Percentiles rank a stretch among this genome's conserved stretches.
Evolutionary conservation across 2,113 vertebrate species (phyloP).

Genomic region (Lates calcarifer): DNA sequence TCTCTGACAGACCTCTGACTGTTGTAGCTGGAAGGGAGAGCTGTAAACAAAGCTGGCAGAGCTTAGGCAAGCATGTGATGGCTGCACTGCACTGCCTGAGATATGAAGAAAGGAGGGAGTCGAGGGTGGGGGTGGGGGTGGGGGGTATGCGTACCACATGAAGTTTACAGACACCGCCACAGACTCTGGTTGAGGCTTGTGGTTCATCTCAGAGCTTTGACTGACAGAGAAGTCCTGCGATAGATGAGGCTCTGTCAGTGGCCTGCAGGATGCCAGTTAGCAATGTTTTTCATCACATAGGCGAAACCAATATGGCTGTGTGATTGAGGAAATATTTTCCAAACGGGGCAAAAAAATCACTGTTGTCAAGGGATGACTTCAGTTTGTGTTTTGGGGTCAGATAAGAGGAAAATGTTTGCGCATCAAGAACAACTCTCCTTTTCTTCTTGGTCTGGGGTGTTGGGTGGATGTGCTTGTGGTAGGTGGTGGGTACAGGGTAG

Average conservation of each 20-base stretch:
- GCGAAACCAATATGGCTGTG: slow-evolving; percentile 7
- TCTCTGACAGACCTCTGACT: slow-evolving; percentile 53
- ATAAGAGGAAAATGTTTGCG: slow-evolving; percentile 38
- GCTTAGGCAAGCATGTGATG: slow-evolving; percentile 59
- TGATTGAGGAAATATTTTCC: slow-evolving; percentile 24
- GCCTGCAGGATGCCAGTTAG: slow-evolving; percentile 13
- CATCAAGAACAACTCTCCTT: slow-evolving; percentile 28
- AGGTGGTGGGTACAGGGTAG: slow-evolving; percentile 54
- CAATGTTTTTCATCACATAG: slow-evolving; percentile 32
- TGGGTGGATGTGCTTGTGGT: slow-evolving; percentile 65
- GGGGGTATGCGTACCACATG: slow-evolving; percentile 19
- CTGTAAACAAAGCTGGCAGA: slow-evolving; percentile 75
- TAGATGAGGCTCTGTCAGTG: slow-evolving; percentile 9
- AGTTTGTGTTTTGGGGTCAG: slow-evolving; percentile 39
- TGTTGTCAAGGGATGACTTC: slow-evolving; percentile 18
- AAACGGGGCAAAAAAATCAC: neutral
- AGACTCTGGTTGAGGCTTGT: slow-evolving; percentile 46
- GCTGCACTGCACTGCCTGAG: slow-evolving; percentile 33
- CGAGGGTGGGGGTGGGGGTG: slow-evolving; percentile 10
- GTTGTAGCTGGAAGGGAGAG: slow-evolving; percentile 44
- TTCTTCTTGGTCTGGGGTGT: slow-evolving; percentile 53
- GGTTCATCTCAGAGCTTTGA: slow-evolving; percentile 51
- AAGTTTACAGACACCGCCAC: slow-evolving; percentile 48
- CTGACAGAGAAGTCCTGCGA: slow-evolving; percentile 42
- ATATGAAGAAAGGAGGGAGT: slow-evolving; percentile 33